Base-by-base conservation (phyloP, 2,888 invertebrate genomes). In the Phaedon cochleariae region DNA sequence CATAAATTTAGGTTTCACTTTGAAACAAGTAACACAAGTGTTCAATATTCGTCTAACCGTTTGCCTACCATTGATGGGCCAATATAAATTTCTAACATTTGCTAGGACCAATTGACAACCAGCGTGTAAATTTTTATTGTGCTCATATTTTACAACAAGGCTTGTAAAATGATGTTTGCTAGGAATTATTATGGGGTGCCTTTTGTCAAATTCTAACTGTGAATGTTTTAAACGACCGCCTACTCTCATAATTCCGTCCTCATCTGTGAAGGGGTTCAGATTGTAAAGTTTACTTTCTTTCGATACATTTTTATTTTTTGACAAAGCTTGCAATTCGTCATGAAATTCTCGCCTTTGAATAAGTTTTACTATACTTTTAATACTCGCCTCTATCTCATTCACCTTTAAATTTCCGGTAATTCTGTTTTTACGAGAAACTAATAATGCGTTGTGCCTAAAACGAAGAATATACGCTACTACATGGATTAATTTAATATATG, bases 1-100 rank as follows among this genome's bases (percentile, higher is more conserved):
- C 7, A 60, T 31, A 22, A 31, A 5, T 22, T 1, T 54, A 7
- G 74, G 65, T 12, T 73, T 70, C 7, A 48, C 52, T 26, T 54
- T 51, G 58, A 64, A 67, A 62, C 74, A 74, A 7, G 1, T 46
- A 6, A 70, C 51, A 45, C 72, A 73, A 46, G 66, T 51, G 9
- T 46, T 22, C 2, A 70, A 26, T n/a, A 59, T 54, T 12, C 31
- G 7, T 17, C 52, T 60, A 1, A 59, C 62, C 9, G 57, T 4
- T 15, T 45, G 48, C 18, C 51, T 45, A n/a, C 66, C 71, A 9
- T 29, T 15, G 21, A 69, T 7, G 1, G 65, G 62, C 71, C 69
- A 72, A 64, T 53, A 72, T 51, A 18, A 45, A 45, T 65, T 26
- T 17, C 71, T 20, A 45, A 70, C 41, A 31, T 37, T 15, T 2